Evolutionary conservation across 2,797 vertebrate species (phyloP).

Genomic region (Valencia hispanica): DNA sequence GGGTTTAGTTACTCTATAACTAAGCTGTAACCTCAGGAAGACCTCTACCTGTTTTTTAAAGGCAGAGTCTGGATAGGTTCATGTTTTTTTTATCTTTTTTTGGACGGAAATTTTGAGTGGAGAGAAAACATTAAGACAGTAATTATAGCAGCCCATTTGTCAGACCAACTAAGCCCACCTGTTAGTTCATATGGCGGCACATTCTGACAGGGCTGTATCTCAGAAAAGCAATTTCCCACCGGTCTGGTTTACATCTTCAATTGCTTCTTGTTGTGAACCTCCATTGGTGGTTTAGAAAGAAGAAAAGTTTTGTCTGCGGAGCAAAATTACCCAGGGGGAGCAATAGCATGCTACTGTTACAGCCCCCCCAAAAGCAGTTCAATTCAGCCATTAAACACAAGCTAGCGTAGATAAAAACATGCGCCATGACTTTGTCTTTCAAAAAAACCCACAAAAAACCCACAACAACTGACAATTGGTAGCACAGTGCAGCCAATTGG

Average conservation of each 20-base stretch:
- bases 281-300: constrained; percentile 13
- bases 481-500: constrained; percentile 44
- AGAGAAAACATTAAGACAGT: constrained; percentile 51
- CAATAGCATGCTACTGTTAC: constrained; percentile 11
- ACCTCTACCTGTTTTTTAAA: constrained; percentile 19
- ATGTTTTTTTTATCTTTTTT: constrained; percentile 20
- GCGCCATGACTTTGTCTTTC: constrained; percentile 35
- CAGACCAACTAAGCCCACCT: constrained; percentile 56
- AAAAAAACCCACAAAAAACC: constrained; percentile 23
- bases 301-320: constrained; percentile 21
- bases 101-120: constrained; percentile 4
- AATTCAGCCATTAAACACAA: constrained; percentile 28
- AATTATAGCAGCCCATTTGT: constrained; percentile 49
- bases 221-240: constrained; percentile 31
- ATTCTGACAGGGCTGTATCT: constrained; percentile 45
- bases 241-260: constrained; percentile 42
- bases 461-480: constrained; percentile 9
- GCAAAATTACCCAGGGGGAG: constrained; percentile 14
- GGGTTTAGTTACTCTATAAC: no score
- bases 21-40: constrained; percentile 39
- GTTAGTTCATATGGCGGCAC: constrained; percentile 61
- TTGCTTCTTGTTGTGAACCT: constrained; percentile 46
- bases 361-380: constrained; percentile 8
- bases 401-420: constrained; percentile 29
- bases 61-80: constrained; percentile 13